Evolutionary conservation across 1,140 invertebrate genomes (phyloP).

Genomic region (Ceratitis capitata): DNA sequence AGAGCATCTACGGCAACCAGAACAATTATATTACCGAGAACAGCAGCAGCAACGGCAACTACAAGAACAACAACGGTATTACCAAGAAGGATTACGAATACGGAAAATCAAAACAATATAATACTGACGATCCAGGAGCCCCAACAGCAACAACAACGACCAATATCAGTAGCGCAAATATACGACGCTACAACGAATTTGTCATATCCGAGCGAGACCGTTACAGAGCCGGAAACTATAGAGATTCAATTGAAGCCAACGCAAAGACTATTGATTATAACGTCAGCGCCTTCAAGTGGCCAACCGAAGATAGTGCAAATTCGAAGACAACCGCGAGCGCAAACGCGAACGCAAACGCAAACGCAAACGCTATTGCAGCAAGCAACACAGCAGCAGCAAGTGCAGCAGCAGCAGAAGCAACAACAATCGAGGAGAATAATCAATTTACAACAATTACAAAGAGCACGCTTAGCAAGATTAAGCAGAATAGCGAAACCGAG

Average conservation of each 20-base stretch:
- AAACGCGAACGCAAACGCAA: no score
- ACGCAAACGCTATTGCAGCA: no score
- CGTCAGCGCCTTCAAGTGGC: not conserved
- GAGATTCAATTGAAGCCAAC: slow-evolving; percentile 10
- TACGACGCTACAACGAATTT: not conserved
- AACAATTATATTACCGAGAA: slow-evolving; percentile 47
- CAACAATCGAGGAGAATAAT: not conserved
- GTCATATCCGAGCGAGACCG: not conserved
- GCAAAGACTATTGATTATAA: slow-evolving; percentile 14
- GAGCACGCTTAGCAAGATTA: not conserved
- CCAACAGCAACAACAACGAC: slow-evolving; percentile 37
- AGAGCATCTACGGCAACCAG: slow-evolving; percentile 47
- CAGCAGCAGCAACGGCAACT: not conserved
- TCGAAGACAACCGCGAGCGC: not conserved
- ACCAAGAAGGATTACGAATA: slow-evolving; percentile 49
- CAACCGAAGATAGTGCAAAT: slow-evolving; percentile 11
- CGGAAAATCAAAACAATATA: slow-evolving; percentile 61
- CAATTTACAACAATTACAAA: slow-evolving; percentile 13
- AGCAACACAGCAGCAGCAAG: not conserved
- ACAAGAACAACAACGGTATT: slow-evolving; percentile 47
- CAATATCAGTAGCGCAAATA: slow-evolving; percentile 47
- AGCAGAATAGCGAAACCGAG: not conserved
- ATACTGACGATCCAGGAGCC: slow-evolving; percentile 64
- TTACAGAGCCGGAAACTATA: not conserved
- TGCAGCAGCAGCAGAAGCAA: not conserved